A percentile compares a stretch with the other conserved stretches of the same genome.
These are phyloP conservation scores for Etheostoma perlongum DNA, from an alignment of 2,797 vertebrate species.

Conservation along the genomic window DNA sequence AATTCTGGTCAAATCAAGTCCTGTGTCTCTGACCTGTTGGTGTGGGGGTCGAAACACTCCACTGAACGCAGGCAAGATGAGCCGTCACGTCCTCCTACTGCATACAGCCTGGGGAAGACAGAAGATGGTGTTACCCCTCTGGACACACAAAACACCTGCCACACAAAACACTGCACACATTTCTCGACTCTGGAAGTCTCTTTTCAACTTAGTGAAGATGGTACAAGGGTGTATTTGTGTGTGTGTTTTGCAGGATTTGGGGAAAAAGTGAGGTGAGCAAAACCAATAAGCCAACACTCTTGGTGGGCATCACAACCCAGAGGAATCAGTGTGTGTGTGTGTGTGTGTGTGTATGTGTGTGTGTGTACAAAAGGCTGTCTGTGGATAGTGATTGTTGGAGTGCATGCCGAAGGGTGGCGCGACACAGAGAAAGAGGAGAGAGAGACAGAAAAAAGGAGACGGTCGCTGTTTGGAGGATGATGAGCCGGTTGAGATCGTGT, in stretches of 20 bases:
- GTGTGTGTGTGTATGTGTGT: slow-evolving; percentile 20
- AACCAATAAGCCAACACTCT: slow-evolving; percentile 62
- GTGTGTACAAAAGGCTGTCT: background rate
- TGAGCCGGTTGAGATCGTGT: too few relatives aligned
- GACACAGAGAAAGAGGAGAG: too few relatives aligned
- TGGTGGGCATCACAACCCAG: slow-evolving; percentile 41
- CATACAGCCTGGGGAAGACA: slow-evolving; percentile 89
- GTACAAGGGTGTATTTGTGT: slow-evolving; percentile 13
- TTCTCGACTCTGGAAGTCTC: slow-evolving; percentile 25
- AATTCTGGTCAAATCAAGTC: slow-evolving; percentile 49
- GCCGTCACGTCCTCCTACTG: slow-evolving; percentile 96
- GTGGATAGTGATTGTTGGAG: too few relatives aligned
- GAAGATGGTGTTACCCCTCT: slow-evolving; percentile 41
- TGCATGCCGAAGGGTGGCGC: too few relatives aligned
- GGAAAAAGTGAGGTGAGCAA: slow-evolving; percentile 44
- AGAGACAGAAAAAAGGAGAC: too few relatives aligned
- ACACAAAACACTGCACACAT: slow-evolving; percentile 15
- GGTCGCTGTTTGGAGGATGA: too few relatives aligned
- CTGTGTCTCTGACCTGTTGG: slow-evolving; percentile 88
- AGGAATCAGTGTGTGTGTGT: slow-evolving; percentile 29
- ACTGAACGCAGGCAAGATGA: slow-evolving; percentile 98
- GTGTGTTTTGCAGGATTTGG: slow-evolving; percentile 31
- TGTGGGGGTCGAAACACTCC: slow-evolving; percentile 98
- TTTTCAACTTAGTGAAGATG: slow-evolving; percentile 63
- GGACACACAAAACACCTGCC: slow-evolving; percentile 23